A percentile compares a stretch with the other conserved stretches of the same genome.
These are phyloP conservation scores for Sula dactylatra DNA, from an alignment of 2,113 vertebrate genomes.

Conservation along the genomic window DNA sequence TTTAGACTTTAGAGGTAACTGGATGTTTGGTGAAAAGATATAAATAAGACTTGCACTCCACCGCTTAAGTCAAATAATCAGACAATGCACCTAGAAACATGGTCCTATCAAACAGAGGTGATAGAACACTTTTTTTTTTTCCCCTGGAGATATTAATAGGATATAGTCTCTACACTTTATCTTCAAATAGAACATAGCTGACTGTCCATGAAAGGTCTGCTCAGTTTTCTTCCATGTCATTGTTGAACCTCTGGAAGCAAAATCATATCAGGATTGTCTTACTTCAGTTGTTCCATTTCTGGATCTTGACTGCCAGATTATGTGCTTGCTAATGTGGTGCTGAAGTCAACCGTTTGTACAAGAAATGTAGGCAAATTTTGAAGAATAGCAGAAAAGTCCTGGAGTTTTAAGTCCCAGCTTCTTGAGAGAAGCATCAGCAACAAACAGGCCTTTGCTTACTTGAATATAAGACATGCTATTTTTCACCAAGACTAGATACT, in stretches of 20 bases:
- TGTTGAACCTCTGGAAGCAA: not conserved
- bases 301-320: not conserved
- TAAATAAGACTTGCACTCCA: not conserved
- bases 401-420: not conserved
- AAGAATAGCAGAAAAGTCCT: not conserved
- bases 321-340: not conserved
- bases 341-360: not conserved
- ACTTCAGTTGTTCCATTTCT: not conserved
- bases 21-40: not conserved
- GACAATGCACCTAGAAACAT: not conserved
- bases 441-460: not conserved
- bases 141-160: not conserved
- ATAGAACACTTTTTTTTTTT: not conserved
- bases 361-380: not conserved
- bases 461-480: not conserved
- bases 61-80: not conserved
- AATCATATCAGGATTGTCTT: not conserved
- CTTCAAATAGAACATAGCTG: not conserved
- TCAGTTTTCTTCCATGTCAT: not conserved
- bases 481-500: not conserved
- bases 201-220: not conserved
- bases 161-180: not conserved
- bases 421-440: not conserved
- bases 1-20: not conserved
- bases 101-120: not conserved